Evolutionary conservation across 2,797 vertebrate species (phyloP), one percentile per base, ranked within the genome.

Genomic region (Diplodus puntazzo): DNA sequence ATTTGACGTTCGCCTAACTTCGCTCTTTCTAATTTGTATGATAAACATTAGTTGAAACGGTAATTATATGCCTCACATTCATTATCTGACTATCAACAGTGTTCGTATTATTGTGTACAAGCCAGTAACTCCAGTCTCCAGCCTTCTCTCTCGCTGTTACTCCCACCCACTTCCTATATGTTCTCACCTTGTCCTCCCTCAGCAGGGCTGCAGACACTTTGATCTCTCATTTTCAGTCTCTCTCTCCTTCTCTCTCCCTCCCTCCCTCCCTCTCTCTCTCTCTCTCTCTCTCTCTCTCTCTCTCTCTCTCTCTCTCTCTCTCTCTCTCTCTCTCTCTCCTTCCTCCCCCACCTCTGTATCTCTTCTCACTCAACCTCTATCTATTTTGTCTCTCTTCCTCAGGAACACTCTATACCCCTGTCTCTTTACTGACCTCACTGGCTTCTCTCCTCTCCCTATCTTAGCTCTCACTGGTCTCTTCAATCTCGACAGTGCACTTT

Each of bases 391-490:
- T 81, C 79, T 55, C 67, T 69, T 82, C 75, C 83, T 81, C 57
- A 69, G 85, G 69, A 88, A 78, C 78, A 81, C 80, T 83, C 82
- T 74, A 84, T 82, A 83, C 71, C 84, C 64, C 77, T 76, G 79
- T 82, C 85, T 86, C 81, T 86, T 81, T 59, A 58, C 79, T 87
- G 86, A 89, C 88, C 90, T 84, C 80, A 81, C 78, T 53, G 73
- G 52, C 73, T 86, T 67, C 67, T 80, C 77, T 79, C 73, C 62
- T 34, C 80, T 80, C 69, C 64, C 81, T 72, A 83, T 86, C 89
- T 92, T 57, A 43, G 80, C 81, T 75, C 84, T 87, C 69, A 62
- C 81, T 27, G 16, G 77, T 83, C 77, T 86, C 80, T 82, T 84
- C 87, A 89, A 79, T 86, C 86, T 88, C 75, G 5, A 84, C 72